phyloP scores from a whole-genome alignment of 2,113 vertebrate genomes.

The Notothenia rossii region DNA sequence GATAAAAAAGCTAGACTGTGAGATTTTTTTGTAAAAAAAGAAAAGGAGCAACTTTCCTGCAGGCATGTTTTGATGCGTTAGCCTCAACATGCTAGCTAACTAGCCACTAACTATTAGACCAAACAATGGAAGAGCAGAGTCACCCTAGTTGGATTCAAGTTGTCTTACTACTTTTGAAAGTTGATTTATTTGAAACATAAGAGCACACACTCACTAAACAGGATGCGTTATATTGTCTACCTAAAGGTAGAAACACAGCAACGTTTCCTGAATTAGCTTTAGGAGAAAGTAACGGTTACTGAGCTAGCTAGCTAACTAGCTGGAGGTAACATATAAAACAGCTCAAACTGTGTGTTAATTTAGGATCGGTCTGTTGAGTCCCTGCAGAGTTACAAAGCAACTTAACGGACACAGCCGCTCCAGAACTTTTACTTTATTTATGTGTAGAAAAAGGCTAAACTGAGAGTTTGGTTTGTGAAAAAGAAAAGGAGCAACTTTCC shows the following conservation, averaged over 20 bases:
- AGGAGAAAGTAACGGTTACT: constrained; percentile 65
- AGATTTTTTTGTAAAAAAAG: background rate
- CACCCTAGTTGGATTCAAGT: constrained; percentile 58
- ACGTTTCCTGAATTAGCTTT: background rate
- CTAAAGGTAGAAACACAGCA: background rate
- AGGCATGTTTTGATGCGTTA: constrained; percentile 77
- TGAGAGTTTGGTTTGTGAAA: too few relatives aligned
- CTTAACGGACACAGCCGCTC: too few relatives aligned
- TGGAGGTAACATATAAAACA: too few relatives aligned
- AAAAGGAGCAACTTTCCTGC: constrained; percentile 52
- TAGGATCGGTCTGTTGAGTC: too few relatives aligned
- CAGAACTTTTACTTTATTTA: too few relatives aligned
- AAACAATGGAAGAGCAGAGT: constrained; percentile 81
- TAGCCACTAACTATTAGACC: constrained; percentile 61
- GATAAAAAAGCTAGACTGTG: rapidly evolving
- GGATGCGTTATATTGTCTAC: rapidly evolving
- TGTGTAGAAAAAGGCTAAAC: too few relatives aligned
- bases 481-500: too few relatives aligned
- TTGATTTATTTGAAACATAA: background rate
- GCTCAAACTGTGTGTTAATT: too few relatives aligned
- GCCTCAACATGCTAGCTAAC: constrained; percentile 69
- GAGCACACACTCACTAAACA: rapidly evolving
- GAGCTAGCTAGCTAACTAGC: constrained; percentile 64
- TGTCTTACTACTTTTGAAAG: constrained; percentile 7
- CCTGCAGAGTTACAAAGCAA: too few relatives aligned